Evolutionary conservation across 2,797 vertebrate genomes (phyloP).

Genomic region (Ptychadena robeensis): DNA sequence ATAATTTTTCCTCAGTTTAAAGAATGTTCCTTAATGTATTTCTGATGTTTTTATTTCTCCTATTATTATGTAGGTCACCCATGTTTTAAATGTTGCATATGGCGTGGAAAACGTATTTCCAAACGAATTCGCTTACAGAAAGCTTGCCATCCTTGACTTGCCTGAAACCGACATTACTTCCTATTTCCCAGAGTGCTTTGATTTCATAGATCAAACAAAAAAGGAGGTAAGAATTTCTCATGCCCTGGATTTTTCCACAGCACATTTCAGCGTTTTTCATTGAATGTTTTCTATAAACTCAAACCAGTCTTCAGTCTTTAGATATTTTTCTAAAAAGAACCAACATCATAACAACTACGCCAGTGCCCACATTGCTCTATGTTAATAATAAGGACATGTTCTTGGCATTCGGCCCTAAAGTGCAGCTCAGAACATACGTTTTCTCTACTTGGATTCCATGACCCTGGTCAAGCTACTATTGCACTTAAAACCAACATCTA

Average conservation of each 20-base stretch:
- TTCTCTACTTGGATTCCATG: too few relatives aligned
- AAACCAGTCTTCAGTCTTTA: too few relatives aligned
- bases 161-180: constrained; percentile 86
- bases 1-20: not conserved
- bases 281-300: too few relatives aligned
- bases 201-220: constrained; percentile 88
- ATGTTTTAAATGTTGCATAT: constrained; percentile 91
- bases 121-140: constrained; percentile 87
- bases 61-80: constrained; percentile 83
- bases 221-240: constrained; percentile 77
- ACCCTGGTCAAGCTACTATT: too few relatives aligned
- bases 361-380: too few relatives aligned
- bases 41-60: not conserved
- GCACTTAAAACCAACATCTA: too few relatives aligned
- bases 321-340: too few relatives aligned
- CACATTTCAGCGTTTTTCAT: not conserved
- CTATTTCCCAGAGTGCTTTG: constrained; percentile 88
- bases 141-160: constrained; percentile 86
- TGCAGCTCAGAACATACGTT: too few relatives aligned
- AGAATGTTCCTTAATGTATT: too few relatives aligned
- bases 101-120: constrained; percentile 91
- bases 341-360: too few relatives aligned
- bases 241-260: not conserved
- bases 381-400: too few relatives aligned
- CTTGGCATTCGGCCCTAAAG: too few relatives aligned